Conservation (phyloP, 2,113 vertebrate species). For the Cettia cetti region DNA sequence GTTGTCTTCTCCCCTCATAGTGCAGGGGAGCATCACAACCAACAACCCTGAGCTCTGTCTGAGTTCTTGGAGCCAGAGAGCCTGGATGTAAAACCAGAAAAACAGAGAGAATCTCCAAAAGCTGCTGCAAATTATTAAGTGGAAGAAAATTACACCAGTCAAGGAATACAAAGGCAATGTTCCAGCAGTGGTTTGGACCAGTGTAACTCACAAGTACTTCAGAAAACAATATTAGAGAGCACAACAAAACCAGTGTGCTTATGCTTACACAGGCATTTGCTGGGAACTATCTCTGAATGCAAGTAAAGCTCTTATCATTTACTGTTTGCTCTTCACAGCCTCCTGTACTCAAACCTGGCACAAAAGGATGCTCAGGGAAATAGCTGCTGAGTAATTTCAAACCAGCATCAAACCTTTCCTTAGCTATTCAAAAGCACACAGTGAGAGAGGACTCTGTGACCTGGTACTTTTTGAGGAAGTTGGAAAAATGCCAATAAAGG, state of each 20-base stretch:
- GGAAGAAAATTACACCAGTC: background rate
- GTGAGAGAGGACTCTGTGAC: background rate
- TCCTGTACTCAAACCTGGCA: background rate
- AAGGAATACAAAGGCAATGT: background rate
- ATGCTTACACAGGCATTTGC: background rate
- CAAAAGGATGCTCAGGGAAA: background rate
- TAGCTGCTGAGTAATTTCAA: background rate
- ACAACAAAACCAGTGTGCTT: background rate
- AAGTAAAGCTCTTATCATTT: background rate
- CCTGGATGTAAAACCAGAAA: background rate
- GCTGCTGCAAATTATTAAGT: background rate
- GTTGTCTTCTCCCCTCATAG: background rate
- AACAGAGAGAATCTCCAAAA: background rate
- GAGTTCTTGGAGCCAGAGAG: background rate
- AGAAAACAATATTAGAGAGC: background rate
- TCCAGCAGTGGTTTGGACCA: background rate
- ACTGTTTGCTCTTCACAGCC: background rate
- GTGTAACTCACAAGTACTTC: background rate
- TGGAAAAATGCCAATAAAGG: background rate
- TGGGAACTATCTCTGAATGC: background rate
- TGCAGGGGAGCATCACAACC: background rate
- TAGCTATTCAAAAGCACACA: background rate
- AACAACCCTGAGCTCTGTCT: background rate
- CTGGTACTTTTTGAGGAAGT: background rate
- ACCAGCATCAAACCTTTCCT: background rate